Evolutionary conservation across 2,888 invertebrate genomes (phyloP).

Genomic region (Orchesellides sinensis): DNA sequence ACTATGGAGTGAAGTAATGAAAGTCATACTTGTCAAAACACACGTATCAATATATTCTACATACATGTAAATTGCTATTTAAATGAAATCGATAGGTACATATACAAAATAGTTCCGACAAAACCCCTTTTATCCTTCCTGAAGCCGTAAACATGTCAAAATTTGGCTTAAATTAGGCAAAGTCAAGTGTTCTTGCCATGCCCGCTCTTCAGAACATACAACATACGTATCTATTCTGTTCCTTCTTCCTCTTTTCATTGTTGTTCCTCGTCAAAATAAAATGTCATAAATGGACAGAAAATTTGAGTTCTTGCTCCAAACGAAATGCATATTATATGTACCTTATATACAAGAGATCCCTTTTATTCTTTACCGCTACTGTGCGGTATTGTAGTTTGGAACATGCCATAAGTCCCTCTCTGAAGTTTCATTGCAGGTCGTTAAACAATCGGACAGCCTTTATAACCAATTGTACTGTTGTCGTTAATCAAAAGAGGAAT

Average conservation of each 20-base stretch:
- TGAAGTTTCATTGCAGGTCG: no score
- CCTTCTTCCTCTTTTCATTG: no score
- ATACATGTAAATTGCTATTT: not conserved
- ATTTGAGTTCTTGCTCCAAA: not conserved
- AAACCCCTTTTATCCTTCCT: not conserved
- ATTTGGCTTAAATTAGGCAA: not conserved
- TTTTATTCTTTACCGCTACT: not conserved
- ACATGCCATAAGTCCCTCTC: no score
- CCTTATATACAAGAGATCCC: not conserved
- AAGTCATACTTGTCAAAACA: not conserved
- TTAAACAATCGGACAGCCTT: not conserved
- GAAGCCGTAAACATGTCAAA: not conserved
- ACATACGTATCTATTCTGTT: not conserved
- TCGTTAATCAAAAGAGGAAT: not conserved
- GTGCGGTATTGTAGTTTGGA: not conserved
- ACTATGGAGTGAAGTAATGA: not conserved
- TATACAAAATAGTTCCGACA: not conserved
- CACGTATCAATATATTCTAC: not conserved
- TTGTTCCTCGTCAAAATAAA: no score
- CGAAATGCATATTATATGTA: no score
- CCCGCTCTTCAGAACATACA: not conserved
- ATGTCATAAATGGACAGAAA: not conserved
- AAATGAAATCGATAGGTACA: not conserved
- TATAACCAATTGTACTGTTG: conserved; percentile 34
- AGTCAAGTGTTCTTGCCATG: not conserved